Percentiles rank a stretch among this genome's conserved stretches.
phyloP scores from a whole-genome alignment of 2,113 vertebrate genomes.

The Mus pahari region DNA sequence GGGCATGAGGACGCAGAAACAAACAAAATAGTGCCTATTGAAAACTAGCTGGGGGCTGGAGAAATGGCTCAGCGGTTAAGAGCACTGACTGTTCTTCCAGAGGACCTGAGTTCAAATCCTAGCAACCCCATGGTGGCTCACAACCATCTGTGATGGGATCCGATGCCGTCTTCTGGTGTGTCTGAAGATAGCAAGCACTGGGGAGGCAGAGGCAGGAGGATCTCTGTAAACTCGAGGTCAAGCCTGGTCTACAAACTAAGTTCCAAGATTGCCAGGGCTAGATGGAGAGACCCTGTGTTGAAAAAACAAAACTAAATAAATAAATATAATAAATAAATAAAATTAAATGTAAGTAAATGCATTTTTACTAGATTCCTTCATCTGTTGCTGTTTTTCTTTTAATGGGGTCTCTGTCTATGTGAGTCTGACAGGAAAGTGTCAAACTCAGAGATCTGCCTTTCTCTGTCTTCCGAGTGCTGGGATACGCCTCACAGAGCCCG shows the following conservation, averaged over 20 bases:
- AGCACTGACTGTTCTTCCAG: too few relatives aligned
- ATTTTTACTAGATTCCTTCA: neutral
- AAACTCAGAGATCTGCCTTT: neutral
- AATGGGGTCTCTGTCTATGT: neutral
- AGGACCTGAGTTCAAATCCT: too few relatives aligned
- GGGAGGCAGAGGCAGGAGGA: neutral
- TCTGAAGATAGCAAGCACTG: too few relatives aligned
- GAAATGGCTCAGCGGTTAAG: too few relatives aligned
- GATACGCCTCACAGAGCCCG: neutral
- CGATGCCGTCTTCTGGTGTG: too few relatives aligned
- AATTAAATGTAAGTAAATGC: neutral
- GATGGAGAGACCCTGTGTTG: too few relatives aligned
- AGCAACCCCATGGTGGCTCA: too few relatives aligned
- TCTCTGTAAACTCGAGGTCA: neutral
- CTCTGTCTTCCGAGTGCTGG: neutral
- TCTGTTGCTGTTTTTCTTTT: too few relatives aligned
- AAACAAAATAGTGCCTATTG: neutral
- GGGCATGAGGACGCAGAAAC: neutral
- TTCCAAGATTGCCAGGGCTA: neutral
- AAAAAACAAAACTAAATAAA: too few relatives aligned
- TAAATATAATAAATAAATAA: neutral
- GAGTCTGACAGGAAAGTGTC: neutral
- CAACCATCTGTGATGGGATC: too few relatives aligned
- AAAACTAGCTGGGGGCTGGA: neutral
- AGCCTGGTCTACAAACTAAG: neutral